Base-by-base conservation (phyloP, 2,797 vertebrate genomes). In the Galago senegalensis region DNA sequence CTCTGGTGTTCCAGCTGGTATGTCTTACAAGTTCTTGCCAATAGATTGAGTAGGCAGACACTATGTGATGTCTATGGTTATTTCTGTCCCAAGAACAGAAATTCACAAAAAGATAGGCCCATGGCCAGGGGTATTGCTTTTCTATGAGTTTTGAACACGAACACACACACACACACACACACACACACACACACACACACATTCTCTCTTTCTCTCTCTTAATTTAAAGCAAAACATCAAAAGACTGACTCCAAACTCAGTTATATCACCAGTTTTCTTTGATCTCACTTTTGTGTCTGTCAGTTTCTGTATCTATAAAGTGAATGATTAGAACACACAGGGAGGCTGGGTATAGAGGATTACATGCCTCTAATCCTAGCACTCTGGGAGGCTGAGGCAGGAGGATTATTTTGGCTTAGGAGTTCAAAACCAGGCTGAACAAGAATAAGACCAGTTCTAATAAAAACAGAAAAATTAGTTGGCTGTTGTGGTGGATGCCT, bases 191-290 rank as follows among this genome's bases (percentile, higher is more conserved):
- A 87, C 23, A 31, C 23, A 11, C 3, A 58, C 5, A n/a, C 21
- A 73, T 4, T 49, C 4, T 49, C 49, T 49, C 49, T 49, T 49
- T 53, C 49, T 53, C 14, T 61, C 16, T n/a, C 18, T 31, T 70
- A 82, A 46, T 76, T 70, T 40, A 75, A 92, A 89, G 75, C 27
- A 76, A 94, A 92, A 61, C 61, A 43, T 63, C n/a, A 83, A 72
- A 93, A 49, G 46, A 63, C 9, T 67, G 20, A 91, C 76, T 81
- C 81, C 70, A 92, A 72, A 92, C 13, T 87, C 46, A 31, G n/a
- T 9, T 46, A 4, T 49, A 60, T 3, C 1, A 53, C 18, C 17
- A 60, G 18, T 27, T 31, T 2, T 77, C 63, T 85, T 63, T 18
- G 67, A 84, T 67, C 69, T 81, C 7, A 20, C 70, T 6, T 87